Percentiles rank a stretch among this genome's conserved stretches.
These are phyloP conservation scores for Rhizomys pruinosus DNA, from an alignment of 2,113 vertebrate species.

Conservation along the genomic window DNA sequence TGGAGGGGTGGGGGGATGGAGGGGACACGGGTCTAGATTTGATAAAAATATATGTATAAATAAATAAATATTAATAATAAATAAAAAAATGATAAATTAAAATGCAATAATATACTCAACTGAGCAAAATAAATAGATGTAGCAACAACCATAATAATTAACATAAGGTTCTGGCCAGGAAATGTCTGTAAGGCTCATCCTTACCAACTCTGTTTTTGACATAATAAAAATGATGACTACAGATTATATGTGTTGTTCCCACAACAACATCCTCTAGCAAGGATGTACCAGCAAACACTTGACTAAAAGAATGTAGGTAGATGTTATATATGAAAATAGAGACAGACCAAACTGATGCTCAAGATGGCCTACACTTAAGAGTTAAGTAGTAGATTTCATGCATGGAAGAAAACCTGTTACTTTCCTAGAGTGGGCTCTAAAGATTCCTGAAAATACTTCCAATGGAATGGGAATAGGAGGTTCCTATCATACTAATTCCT, in stretches of 20 bases:
- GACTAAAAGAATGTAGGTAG: neutral
- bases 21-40: no score
- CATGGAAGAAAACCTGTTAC: neutral
- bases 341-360: neutral
- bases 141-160: constrained; percentile 33
- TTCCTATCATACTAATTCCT: neutral
- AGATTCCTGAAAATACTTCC: neutral
- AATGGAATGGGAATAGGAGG: constrained; percentile 9
- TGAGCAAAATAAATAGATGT: constrained; percentile 19
- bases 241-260: neutral
- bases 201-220: constrained; percentile 27
- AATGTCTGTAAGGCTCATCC: constrained; percentile 1
- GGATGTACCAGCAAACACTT: neutral
- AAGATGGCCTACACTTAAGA: neutral
- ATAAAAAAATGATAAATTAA: no score
- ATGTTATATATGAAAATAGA: neutral
- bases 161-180: neutral
- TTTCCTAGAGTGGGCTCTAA: neutral
- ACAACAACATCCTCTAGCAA: neutral
- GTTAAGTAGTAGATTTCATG: neutral
- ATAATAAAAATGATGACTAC: neutral
- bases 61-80: no score
- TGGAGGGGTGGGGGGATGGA: no score
- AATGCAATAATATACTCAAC: constrained; percentile 20
- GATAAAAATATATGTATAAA: no score